These are phyloP conservation scores for Dasyurus viverrinus DNA, from an alignment of 2,113 vertebrate genomes.

Conservation along the genomic window DNA sequence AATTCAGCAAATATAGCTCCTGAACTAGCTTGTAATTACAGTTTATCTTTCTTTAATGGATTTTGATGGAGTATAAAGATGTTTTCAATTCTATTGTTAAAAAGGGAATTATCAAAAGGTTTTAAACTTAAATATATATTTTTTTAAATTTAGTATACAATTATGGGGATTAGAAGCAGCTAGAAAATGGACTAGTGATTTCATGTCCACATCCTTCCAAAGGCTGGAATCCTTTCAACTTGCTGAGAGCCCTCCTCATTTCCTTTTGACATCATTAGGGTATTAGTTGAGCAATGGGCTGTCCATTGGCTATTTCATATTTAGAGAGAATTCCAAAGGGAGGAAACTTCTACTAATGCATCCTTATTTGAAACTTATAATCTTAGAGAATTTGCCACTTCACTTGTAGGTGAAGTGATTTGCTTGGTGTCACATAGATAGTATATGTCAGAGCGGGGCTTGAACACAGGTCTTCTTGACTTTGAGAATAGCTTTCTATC, in stretches of 20 bases:
- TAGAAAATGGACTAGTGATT: neutral
- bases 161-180: neutral
- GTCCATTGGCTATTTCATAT: neutral
- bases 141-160: slow-evolving; percentile 7
- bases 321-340: neutral
- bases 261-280: neutral
- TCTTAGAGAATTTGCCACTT: neutral
- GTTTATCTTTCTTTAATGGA: slow-evolving; percentile 31
- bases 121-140: slow-evolving; percentile 30
- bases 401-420: neutral
- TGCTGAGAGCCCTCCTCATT: neutral
- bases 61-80: slow-evolving; percentile 3
- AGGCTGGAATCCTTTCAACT: neutral
- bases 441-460: neutral
- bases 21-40: neutral
- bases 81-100: slow-evolving; percentile 4
- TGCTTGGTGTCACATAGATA: neutral
- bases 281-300: neutral
- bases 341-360: neutral
- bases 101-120: slow-evolving; percentile 16
- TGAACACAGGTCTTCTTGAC: neutral
- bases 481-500: neutral
- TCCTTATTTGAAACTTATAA: neutral
- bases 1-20: slow-evolving; percentile 39
- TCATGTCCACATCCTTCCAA: neutral